These are phyloP conservation scores for Drosophila trapezifrons DNA, from an alignment of 1,140 invertebrate species.

Conservation along the genomic window DNA sequence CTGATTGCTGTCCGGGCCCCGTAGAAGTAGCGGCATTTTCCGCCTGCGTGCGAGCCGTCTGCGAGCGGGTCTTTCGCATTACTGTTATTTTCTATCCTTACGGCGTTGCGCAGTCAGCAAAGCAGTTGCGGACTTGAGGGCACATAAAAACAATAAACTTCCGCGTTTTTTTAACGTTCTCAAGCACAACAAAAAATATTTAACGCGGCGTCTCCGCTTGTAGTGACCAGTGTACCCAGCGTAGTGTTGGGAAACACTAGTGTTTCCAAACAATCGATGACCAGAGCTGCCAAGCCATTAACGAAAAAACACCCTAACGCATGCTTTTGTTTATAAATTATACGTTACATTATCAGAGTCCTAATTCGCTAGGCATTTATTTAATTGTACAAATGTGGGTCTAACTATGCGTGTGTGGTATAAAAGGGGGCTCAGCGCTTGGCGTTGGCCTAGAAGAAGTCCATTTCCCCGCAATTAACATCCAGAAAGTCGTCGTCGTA, in stretches of 20 bases:
- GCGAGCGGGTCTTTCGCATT: conserved; percentile 83
- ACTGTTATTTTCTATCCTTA: conserved; percentile 57
- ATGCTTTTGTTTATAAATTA: conserved; percentile 1
- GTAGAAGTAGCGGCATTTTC: conserved; percentile 77
- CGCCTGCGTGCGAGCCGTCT: conserved; percentile 79
- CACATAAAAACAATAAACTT: conserved; percentile 39
- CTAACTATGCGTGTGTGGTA: conserved; percentile 63
- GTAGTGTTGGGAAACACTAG: conserved; percentile 6
- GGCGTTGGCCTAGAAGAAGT: conserved; percentile 87
- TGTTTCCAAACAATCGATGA: conserved; percentile 37
- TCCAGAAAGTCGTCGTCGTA: conserved; percentile 90
- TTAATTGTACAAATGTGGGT: conserved; percentile 77
- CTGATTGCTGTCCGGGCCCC: conserved; percentile 48
- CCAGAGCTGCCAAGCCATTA: neutral
- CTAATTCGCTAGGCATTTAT: conserved; percentile 70
- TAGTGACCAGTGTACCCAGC: conserved; percentile 1
- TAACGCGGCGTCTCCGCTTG: conserved; percentile 32
- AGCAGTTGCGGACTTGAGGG: conserved; percentile 36
- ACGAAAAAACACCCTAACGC: conserved; percentile 12
- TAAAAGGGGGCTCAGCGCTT: conserved; percentile 56
- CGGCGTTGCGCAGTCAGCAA: conserved; percentile 34
- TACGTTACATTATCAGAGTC: conserved; percentile 15
- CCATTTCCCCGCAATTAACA: conserved; percentile 89
- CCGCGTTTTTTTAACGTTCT: conserved; percentile 27
- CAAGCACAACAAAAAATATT: conserved; percentile 32